These are phyloP conservation scores for Rhabdornis inornatus DNA, from an alignment of 2,113 vertebrate genomes.

Conservation along the genomic window DNA sequence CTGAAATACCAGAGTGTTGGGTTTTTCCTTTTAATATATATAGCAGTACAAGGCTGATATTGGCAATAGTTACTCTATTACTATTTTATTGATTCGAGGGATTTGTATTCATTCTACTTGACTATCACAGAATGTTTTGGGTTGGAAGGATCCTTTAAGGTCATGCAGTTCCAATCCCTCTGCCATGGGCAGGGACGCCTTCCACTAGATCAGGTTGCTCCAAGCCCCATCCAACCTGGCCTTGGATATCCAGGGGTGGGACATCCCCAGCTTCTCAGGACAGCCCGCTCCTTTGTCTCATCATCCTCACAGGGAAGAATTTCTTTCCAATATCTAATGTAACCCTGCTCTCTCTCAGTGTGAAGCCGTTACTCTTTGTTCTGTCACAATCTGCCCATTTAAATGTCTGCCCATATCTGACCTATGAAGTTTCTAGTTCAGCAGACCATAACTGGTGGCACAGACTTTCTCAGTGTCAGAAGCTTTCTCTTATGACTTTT, in stretches of 20 bases:
- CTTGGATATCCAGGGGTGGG: background rate
- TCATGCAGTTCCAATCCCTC: background rate
- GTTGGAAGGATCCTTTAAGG: background rate
- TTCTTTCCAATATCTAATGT: background rate
- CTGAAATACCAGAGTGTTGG: background rate
- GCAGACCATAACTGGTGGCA: background rate
- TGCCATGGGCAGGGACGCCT: background rate
- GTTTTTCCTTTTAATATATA: background rate
- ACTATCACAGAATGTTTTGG: background rate
- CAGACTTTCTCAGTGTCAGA: background rate
- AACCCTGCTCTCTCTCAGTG: background rate
- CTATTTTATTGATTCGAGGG: background rate
- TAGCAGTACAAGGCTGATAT: background rate
- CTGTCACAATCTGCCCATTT: background rate
- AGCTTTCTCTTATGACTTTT: background rate
- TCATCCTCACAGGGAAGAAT: background rate
- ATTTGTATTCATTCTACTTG: background rate
- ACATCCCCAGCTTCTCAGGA: background rate
- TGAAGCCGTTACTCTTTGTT: background rate
- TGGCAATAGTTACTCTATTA: background rate
- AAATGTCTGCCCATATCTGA: background rate
- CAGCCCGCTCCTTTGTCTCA: background rate
- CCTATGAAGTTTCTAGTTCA: background rate
- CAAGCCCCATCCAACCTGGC: rapidly evolving
- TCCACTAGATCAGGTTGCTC: background rate